Conservation (phyloP, 2,797 vertebrate genomes). For the Sebastes dallii region DNA sequence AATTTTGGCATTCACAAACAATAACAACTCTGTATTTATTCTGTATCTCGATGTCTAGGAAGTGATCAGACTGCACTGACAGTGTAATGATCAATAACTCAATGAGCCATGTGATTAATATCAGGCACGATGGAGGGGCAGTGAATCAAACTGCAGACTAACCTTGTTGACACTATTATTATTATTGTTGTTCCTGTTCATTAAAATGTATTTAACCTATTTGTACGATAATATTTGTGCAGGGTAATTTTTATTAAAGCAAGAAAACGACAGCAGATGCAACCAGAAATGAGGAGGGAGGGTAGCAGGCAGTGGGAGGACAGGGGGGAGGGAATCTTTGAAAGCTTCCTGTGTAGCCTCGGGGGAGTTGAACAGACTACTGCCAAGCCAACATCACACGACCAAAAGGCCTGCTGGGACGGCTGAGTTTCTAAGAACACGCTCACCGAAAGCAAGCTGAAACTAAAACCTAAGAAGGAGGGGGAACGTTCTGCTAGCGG, state of each 20-base stretch:
- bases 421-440: slow-evolving; percentile 28
- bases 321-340: slow-evolving; percentile 9
- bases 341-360: slow-evolving; percentile 38
- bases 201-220: not conserved
- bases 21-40: not conserved
- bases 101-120: slow-evolving; percentile 34
- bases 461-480: slow-evolving; percentile 4
- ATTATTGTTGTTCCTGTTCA: not conserved
- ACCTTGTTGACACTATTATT: not conserved
- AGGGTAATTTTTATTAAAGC: not conserved
- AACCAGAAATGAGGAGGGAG: not conserved
- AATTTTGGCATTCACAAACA: not conserved
- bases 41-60: not conserved
- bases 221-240: not conserved
- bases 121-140: not conserved
- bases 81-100: slow-evolving; percentile 34
- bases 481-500: not conserved
- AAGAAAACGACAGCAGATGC: not conserved
- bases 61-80: slow-evolving; percentile 17
- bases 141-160: not conserved
- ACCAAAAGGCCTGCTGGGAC: slow-evolving; percentile 44
- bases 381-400: slow-evolving; percentile 37
- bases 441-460: slow-evolving; percentile 2
- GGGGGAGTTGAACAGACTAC: slow-evolving; percentile 8
- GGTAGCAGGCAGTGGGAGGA: not conserved